These are phyloP conservation scores for Scaptomyza cyrtandrae DNA, from an alignment of 2,888 invertebrate species.

Conservation along the genomic window DNA sequence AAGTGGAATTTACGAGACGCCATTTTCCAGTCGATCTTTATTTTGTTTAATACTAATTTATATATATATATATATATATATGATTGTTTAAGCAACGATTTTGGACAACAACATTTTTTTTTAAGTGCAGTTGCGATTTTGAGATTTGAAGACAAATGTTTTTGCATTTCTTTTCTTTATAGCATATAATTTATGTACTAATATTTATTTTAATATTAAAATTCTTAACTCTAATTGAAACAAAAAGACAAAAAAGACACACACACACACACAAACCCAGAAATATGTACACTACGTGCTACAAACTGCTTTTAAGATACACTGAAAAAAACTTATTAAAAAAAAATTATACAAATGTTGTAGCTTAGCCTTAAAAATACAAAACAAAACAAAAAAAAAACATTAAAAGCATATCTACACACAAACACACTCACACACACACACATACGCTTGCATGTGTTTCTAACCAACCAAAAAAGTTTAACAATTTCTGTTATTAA, in stretches of 20 bases:
- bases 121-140: constrained; percentile 47
- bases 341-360: constrained; percentile 30
- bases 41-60: constrained; percentile 16
- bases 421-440: background rate
- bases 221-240: constrained; percentile 47
- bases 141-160: constrained; percentile 48
- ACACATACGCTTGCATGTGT: background rate
- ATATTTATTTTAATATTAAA: constrained; percentile 70
- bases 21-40: constrained; percentile 27
- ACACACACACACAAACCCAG: constrained; percentile 29
- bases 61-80: constrained; percentile 13
- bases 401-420: constrained; percentile 17
- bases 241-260: constrained; percentile 44
- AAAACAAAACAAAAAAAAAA: background rate
- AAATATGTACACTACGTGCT: constrained; percentile 18
- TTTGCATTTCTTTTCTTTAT: constrained; percentile 65
- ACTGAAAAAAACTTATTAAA: too few relatives aligned
- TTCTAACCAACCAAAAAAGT: constrained; percentile 43
- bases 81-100: constrained; percentile 11
- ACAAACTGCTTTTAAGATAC: constrained; percentile 37
- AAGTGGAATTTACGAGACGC: constrained; percentile 20
- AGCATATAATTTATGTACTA: constrained; percentile 63
- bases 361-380: constrained; percentile 45
- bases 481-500: constrained; percentile 56
- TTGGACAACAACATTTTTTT: constrained; percentile 11